Base-by-base conservation (phyloP, 2,797 vertebrate genomes). In the Jordanella pulchra region DNA sequence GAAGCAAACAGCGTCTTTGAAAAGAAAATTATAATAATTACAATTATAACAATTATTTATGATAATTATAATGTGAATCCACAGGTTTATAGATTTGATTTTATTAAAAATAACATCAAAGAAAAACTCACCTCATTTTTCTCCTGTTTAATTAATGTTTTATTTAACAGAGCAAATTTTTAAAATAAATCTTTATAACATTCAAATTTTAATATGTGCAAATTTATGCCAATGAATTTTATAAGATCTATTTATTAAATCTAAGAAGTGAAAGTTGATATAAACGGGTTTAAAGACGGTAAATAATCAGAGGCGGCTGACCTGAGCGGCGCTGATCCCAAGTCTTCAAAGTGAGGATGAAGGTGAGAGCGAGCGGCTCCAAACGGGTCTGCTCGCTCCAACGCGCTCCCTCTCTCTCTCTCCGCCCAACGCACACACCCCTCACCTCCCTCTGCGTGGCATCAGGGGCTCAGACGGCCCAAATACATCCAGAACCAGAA, bases 351-450 rank as follows among this genome's bases (percentile, higher is more conserved):
- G 58, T 23, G 28, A 21, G 0, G 25, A 66, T 21, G 25, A 23
- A 45, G 64, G 25, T 66, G 28, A 17, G 45, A 66, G 17, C 32
- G 11, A n/a, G 58, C 32, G 0, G 30, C 58, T 61, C 30, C 58
- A 61, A 18, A 39, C 58, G 58, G 58, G 58, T 60, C 58, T 60
- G 58, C 18, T 65, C 44, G 25, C 64, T 48, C 64, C 30, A 18
- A 28, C 28, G 2, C 30, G 9, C 55, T 32, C 30, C 3, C 56
- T 58, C 55, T 21, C 56, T 23, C 58, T 30, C 55, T 30, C 55
- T 30, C 55, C 18, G 28, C 30, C 27, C 30, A 15, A 30, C 15
- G 18, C 56, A 58, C 28, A 60, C 56, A 23, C 9, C 30, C 28
- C 28, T 58, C 56, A 4, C 30, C 56, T 35, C 28, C 30, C 28